These are phyloP conservation scores for Oryctolagus cuniculus DNA, from an alignment of 2,113 vertebrate species.

Conservation along the genomic window mOryCun1.1 NC_091432.1:149757001-149757500, in stretches of 20 bases:
- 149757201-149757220: background rate
- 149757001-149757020: background rate
- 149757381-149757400: background rate
- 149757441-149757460: background rate
- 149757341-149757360: background rate
- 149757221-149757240: background rate
- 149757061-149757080: background rate
- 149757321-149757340: background rate
- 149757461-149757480: conserved; percentile 37
- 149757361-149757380: background rate
- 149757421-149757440: conserved; percentile 1
- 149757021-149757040: background rate
- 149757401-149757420: conserved; percentile 21
- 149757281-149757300: background rate
- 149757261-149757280: background rate
- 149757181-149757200: background rate
- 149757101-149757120: background rate
- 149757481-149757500: background rate
- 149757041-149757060: background rate
- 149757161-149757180: background rate
- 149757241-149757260: background rate
- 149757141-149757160: background rate
- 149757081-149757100: conserved; percentile 24
- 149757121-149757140: background rate
- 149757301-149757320: background rate